Evolutionary conservation across 2,797 vertebrate species (phyloP), one percentile per base, ranked within the genome.

Genomic region (Graptemys geographica): DNA sequence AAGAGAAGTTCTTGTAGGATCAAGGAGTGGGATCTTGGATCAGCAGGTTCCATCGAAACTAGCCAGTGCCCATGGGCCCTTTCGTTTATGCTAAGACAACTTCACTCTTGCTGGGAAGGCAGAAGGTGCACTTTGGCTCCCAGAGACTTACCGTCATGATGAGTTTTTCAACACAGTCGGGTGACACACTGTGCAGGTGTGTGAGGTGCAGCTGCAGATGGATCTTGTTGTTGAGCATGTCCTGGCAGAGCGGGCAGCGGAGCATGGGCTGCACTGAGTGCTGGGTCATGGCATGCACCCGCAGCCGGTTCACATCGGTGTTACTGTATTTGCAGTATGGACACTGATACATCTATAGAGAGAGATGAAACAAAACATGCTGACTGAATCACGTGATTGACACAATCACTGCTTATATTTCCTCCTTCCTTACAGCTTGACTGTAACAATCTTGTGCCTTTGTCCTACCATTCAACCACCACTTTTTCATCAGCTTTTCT

Each of bases 261-360:
- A 99, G 98, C 99, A 99, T 99, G 95, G 99, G 99, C 98, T 99
- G 99, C 96, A 99, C 99, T 0, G 99, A 99, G 98, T 99, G 99
- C 98, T 99, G 99, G 2, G 99, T 99, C 99, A 99, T 99, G 98
- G 99, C 99, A 8, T 99, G 99, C 98, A 99, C 99, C 96, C 99
- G 99, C 94, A 99, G 99, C 59, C 99, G 99, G 95, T 99, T 99
- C 98, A 99, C 98, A 31, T 99, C 99, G 0, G 99, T 98, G 94
- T 99, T 99, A 97, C 99, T 99, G 98, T 99, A 99, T 98, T 99
- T 99, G 99, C 99, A 99, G 86, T 99, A 99, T 2, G 99, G 99
- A 96, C 99, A 99, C 99, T 99, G 99, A 98, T 99, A 99, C 98
- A 99, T 99, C 99, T 99, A 97, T 15, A 21, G 92, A 96, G 89